Conservation (phyloP, 2,888 invertebrate species). For the Atethmia centrago region DNA sequence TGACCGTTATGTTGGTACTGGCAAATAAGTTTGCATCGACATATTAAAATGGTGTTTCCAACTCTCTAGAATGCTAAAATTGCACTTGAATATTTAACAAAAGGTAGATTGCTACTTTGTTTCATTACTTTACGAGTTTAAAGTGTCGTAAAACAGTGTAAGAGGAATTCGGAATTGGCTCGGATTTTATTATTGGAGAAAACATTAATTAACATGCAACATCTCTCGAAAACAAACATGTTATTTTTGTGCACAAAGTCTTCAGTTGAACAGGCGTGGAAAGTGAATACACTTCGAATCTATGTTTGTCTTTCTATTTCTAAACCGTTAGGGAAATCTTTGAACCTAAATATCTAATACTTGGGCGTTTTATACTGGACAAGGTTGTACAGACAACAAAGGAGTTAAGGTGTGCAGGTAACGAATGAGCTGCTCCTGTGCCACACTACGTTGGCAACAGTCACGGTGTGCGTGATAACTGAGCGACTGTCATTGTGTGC, state of each 20-base stretch:
- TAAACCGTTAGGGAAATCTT: conserved; percentile 55
- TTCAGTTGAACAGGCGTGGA: conserved; percentile 8
- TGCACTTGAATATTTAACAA: conserved; percentile 29
- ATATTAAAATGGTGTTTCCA: conserved; percentile 27
- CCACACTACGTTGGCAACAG: background rate
- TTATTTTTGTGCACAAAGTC: conserved; percentile 16
- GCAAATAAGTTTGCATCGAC: conserved; percentile 36
- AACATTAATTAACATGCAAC: conserved; percentile 5
- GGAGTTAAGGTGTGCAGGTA: conserved; percentile 15
- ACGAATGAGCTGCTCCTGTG: conserved; percentile 18
- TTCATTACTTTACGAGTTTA: conserved; percentile 20
- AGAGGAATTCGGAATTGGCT: conserved; percentile 7
- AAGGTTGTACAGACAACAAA: conserved; percentile 29
- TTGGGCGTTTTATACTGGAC: conserved; percentile 35
- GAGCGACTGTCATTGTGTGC: conserved; percentile 12
- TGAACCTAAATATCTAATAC: conserved; percentile 53
- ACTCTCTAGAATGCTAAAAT: conserved; percentile 29
- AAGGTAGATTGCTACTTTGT: conserved; percentile 27
- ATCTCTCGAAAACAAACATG: background rate
- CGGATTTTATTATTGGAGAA: background rate
- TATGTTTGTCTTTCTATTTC: conserved; percentile 43
- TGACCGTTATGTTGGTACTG: conserved; percentile 38
- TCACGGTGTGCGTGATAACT: conserved; percentile 16
- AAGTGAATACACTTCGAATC: conserved; percentile 27
- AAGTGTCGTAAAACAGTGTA: conserved; percentile 5